These are phyloP conservation scores for Phortica magna DNA, from an alignment of 2,888 invertebrate genomes.

Conservation along the genomic window DNA sequence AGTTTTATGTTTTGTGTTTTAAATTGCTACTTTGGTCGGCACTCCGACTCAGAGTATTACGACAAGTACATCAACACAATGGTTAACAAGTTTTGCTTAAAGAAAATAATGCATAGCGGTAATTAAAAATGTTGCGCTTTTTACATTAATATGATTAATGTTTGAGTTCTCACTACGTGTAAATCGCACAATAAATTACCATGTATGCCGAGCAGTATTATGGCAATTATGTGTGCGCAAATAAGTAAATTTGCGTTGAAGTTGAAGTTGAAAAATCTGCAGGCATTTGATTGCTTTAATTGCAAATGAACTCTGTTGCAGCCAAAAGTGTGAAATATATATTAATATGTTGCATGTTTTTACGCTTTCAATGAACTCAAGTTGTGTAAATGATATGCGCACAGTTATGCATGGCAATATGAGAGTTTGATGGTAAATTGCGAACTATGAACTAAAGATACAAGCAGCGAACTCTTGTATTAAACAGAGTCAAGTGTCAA, in stretches of 20 bases:
- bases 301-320: conserved; percentile 54
- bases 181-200: too few species aligned
- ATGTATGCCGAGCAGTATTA: too few species aligned
- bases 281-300: conserved; percentile 69
- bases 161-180: too few species aligned
- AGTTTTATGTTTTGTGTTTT: too few species aligned
- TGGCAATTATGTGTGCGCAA: too few species aligned
- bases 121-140: too few species aligned
- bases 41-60: too few species aligned
- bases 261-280: conserved; percentile 54
- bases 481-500: conserved; percentile 16
- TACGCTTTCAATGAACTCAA: conserved; percentile 12
- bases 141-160: too few species aligned
- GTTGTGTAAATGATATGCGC: conserved; percentile 53
- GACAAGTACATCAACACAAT: too few species aligned
- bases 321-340: conserved; percentile 33
- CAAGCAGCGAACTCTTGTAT: background rate
- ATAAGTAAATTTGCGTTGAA: background rate
- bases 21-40: too few species aligned
- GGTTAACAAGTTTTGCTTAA: too few species aligned
- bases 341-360: background rate
- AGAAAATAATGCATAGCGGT: too few species aligned
- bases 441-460: background rate
- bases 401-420: conserved; percentile 19
- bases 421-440: background rate